A percentile compares a stretch with the other conserved stretches of the same genome.
phyloP scores from a whole-genome alignment of 2,888 invertebrate species.

The Drosophila anomelani region DNA sequence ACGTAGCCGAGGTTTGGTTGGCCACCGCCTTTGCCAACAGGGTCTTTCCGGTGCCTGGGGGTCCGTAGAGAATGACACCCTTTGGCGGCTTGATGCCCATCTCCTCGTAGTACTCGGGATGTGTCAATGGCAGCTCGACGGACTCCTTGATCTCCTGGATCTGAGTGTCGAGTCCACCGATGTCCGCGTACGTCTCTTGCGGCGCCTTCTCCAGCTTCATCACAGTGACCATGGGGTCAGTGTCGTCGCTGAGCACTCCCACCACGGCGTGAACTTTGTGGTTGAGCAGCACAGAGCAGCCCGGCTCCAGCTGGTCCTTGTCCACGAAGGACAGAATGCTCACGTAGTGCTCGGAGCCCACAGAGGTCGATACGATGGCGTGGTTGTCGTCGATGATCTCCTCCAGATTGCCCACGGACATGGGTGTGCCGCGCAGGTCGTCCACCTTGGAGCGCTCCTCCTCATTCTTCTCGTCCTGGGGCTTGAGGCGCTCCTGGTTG shows the following conservation, averaged over 20 bases:
- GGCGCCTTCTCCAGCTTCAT: slow-evolving; percentile 99
- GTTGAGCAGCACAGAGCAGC: slow-evolving; percentile 98
- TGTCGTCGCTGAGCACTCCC: slow-evolving; percentile 99
- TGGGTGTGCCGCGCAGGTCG: slow-evolving; percentile 98
- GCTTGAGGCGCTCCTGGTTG: slow-evolving; percentile 98
- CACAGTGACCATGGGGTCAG: slow-evolving; percentile 99
- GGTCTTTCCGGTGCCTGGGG: slow-evolving; percentile 99
- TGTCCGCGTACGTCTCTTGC: slow-evolving; percentile 99
- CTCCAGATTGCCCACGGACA: slow-evolving; percentile 99
- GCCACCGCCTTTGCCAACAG: slow-evolving; percentile 99
- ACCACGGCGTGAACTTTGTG: slow-evolving; percentile 99
- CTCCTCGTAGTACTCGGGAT: slow-evolving; percentile 99
- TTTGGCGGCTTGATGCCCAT: slow-evolving; percentile 99
- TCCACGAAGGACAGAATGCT: slow-evolving; percentile 99
- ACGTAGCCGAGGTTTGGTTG: slow-evolving; percentile 99
- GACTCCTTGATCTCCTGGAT: slow-evolving; percentile 99
- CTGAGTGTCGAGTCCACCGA: slow-evolving; percentile 98
- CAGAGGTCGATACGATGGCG: slow-evolving; percentile 99
- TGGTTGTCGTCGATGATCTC: slow-evolving; percentile 99
- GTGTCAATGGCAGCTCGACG: slow-evolving; percentile 98
- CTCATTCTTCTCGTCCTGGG: slow-evolving; percentile 99
- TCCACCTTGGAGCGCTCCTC: slow-evolving; percentile 99
- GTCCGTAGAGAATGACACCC: slow-evolving; percentile 99
- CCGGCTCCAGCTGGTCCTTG: slow-evolving; percentile 99
- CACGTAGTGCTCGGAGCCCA: slow-evolving; percentile 99